These are phyloP conservation scores for Bos taurus DNA, from an alignment of 2,113 vertebrate species.

Conservation along the genomic window ARS-UCD2.0 NC_037344.1:8538001-8538500, in stretches of 20 bases:
- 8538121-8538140: neutral
- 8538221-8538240: neutral
- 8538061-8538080: neutral
- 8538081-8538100: neutral
- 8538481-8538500: neutral
- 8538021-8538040: neutral
- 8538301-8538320: neutral
- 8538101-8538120: neutral
- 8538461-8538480: slow-evolving; percentile 12
- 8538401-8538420: slow-evolving; percentile 1
- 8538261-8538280: rapidly evolving
- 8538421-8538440: slow-evolving; percentile 15
- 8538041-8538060: neutral
- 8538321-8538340: neutral
- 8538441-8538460: slow-evolving; percentile 34
- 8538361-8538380: neutral
- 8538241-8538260: neutral
- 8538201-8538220: neutral
- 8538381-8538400: slow-evolving; percentile 1
- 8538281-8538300: neutral
- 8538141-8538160: rapidly evolving
- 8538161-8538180: neutral
- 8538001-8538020: neutral
- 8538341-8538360: neutral
- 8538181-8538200: neutral